Conservation (phyloP, 2,113 vertebrate genomes). For the Ceyx margarethae region DNA sequence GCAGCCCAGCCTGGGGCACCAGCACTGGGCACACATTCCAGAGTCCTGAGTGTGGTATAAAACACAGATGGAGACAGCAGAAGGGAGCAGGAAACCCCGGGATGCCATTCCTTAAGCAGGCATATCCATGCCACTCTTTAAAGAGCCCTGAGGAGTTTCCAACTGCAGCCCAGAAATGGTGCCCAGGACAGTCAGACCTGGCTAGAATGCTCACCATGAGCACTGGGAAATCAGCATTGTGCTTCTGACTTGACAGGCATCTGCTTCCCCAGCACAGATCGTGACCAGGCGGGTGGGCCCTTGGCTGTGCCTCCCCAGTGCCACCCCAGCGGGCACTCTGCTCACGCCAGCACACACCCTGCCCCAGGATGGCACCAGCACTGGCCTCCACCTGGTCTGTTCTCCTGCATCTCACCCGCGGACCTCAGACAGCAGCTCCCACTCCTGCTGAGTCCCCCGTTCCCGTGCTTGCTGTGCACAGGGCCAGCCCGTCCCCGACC, state of each 20-base stretch:
- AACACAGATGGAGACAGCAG: not conserved
- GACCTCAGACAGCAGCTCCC: not conserved
- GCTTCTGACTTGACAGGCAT: not conserved
- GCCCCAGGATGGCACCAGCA: not conserved
- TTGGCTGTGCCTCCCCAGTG: not conserved
- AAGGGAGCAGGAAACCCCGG: not conserved
- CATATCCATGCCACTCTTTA: not conserved
- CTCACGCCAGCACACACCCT: not conserved
- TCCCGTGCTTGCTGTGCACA: not conserved
- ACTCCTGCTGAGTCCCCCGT: not conserved
- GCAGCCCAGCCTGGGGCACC: not conserved
- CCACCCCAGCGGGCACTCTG: not conserved
- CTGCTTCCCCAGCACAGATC: not conserved
- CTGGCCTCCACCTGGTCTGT: not conserved
- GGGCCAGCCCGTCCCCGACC: not conserved
- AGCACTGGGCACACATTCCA: not conserved
- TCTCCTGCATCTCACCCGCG: not conserved
- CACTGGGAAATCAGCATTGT: slow-evolving; percentile 25
- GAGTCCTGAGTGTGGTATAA: not conserved
- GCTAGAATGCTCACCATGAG: not conserved
- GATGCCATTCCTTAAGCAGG: slow-evolving; percentile 39
- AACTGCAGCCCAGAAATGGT: not conserved
- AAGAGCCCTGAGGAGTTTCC: not conserved
- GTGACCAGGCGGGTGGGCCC: not conserved
- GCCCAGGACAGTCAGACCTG: not conserved